These are phyloP conservation scores for Anthophora plumipes DNA, from an alignment of 2,888 invertebrate genomes.

Conservation along the genomic window DNA sequence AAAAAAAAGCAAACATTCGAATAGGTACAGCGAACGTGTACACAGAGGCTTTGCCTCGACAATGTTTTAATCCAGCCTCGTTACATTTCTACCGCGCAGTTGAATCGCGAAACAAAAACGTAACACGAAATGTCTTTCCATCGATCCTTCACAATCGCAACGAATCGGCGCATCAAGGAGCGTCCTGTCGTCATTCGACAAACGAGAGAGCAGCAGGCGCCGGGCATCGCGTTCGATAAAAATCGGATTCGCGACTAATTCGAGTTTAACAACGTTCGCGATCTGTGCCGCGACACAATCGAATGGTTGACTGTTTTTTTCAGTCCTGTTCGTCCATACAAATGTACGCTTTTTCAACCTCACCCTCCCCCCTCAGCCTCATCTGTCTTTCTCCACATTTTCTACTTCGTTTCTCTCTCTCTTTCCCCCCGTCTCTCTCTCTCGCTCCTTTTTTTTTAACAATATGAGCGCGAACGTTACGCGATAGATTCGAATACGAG, in stretches of 20 bases:
- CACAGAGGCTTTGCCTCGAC: too few species aligned
- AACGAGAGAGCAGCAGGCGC: too few species aligned
- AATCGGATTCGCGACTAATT: slow-evolving; percentile 31
- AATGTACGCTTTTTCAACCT: background rate
- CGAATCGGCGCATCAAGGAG: slow-evolving; percentile 7
- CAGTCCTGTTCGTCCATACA: slow-evolving; percentile 3
- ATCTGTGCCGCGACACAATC: slow-evolving; percentile 9
- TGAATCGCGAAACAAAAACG: background rate
- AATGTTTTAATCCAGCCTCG: background rate
- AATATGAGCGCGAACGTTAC: background rate
- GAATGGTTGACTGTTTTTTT: slow-evolving; percentile 16
- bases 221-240: slow-evolving; percentile 9
- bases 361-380: background rate
- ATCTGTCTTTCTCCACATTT: background rate
- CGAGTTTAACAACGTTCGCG: slow-evolving; percentile 34
- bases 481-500: background rate
- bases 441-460: slow-evolving; percentile 12
- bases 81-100: background rate
- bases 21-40: background rate
- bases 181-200: background rate
- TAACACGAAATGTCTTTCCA: slow-evolving; percentile 20
- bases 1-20: background rate
- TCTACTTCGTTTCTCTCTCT: background rate
- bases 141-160: slow-evolving; percentile 9
- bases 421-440: background rate